A percentile compares a stretch with the other conserved stretches of the same genome.
Conservation (phyloP, 2,888 invertebrate genomes). For the Cryptops parisi region DNA sequence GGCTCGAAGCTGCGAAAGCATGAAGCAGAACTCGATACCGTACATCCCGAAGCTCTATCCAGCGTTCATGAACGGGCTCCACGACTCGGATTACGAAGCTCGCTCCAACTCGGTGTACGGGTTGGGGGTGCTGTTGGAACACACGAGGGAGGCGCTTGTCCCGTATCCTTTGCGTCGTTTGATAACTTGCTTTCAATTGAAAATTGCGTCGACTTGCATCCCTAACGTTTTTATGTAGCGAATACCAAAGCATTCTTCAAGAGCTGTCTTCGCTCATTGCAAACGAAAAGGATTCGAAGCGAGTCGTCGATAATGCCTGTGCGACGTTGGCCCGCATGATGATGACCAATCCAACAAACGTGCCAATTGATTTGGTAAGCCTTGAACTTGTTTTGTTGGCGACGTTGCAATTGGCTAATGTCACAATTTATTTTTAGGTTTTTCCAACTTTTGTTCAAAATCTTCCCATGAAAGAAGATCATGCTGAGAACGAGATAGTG, state of each 20-base stretch:
- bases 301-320: slow-evolving; percentile 59
- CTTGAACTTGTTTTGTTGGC: neutral
- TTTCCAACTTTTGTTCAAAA: slow-evolving; percentile 53
- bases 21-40: slow-evolving; percentile 34
- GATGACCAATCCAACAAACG: slow-evolving; percentile 42
- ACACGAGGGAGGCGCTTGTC: slow-evolving; percentile 37
- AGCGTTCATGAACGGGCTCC: slow-evolving; percentile 43
- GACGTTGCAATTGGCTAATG: neutral
- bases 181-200: too few species aligned
- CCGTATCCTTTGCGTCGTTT: too few species aligned
- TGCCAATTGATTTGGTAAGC: slow-evolving; percentile 51
- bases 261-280: slow-evolving; percentile 48
- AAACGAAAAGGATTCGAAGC: slow-evolving; percentile 42
- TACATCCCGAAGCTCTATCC: slow-evolving; percentile 48
- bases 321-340: slow-evolving; percentile 61
- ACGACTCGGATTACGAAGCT: slow-evolving; percentile 51
- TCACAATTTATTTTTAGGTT: slow-evolving; percentile 39
- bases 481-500: slow-evolving; percentile 54
- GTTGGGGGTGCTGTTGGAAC: slow-evolving; percentile 53
- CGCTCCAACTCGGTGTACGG: slow-evolving; percentile 62
- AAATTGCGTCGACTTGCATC: too few species aligned
- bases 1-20: slow-evolving; percentile 52
- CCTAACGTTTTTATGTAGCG: slow-evolving; percentile 30
- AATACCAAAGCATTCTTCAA: slow-evolving; percentile 49
- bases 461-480: slow-evolving; percentile 57